Percentiles rank a stretch among this genome's conserved stretches.
Evolutionary conservation across 2,888 invertebrate species (phyloP).

Genomic region (Oscheius sp.): DNA sequence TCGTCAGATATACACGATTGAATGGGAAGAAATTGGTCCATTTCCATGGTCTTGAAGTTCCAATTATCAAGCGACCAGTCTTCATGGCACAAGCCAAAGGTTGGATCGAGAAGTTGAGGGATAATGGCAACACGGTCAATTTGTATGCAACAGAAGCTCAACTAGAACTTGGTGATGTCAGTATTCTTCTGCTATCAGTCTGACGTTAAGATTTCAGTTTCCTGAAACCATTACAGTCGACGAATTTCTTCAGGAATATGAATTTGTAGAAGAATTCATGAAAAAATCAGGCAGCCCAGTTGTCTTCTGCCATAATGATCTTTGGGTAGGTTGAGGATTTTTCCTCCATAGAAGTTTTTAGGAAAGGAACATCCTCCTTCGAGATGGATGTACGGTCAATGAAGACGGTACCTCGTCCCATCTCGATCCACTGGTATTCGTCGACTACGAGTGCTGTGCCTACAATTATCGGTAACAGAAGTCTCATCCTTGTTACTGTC

Average conservation of each 20-base stretch:
- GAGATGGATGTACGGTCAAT: constrained; percentile 39
- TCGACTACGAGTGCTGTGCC: constrained; percentile 59
- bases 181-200: neutral
- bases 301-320: constrained; percentile 75
- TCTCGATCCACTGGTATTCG: constrained; percentile 48
- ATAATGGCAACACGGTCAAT: constrained; percentile 42
- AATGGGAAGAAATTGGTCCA: constrained; percentile 92
- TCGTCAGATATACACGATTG: constrained; percentile 77
- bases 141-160: constrained; percentile 47
- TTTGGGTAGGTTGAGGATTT: constrained; percentile 61
- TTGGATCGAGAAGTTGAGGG: constrained; percentile 41
- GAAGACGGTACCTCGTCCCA: constrained; percentile 32
- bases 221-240: constrained; percentile 52
- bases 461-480: constrained; percentile 55
- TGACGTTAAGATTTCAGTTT: constrained; percentile 40
- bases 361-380: constrained; percentile 56
- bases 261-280: constrained; percentile 58
- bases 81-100: constrained; percentile 81
- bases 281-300: constrained; percentile 78
- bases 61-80: constrained; percentile 90
- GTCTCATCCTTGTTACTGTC: neutral
- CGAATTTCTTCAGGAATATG: constrained; percentile 52
- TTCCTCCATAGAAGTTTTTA: neutral
- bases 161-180: constrained; percentile 46
- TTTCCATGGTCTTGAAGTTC: constrained; percentile 88